Evolutionary conservation across 2,797 vertebrate genomes (phyloP).

Genomic region (Epinephelus coioides): DNA sequence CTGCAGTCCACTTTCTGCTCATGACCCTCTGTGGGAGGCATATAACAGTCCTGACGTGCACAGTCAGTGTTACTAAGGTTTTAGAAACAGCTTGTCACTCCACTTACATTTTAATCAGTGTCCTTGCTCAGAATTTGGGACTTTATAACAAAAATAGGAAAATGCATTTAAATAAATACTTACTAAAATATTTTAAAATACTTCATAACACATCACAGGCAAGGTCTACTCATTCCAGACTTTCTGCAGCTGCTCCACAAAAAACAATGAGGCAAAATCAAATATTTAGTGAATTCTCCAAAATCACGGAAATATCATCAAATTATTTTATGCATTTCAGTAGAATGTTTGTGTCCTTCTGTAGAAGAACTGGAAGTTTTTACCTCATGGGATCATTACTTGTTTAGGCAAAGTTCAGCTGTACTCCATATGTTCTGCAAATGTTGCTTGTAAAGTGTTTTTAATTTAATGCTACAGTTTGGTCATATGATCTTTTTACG

Average conservation of each 20-base stretch:
- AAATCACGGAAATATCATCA: slow-evolving; percentile 6
- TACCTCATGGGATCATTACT: neutral
- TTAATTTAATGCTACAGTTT: slow-evolving; percentile 17
- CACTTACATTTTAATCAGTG: slow-evolving; percentile 22
- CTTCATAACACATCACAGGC: slow-evolving; percentile 11
- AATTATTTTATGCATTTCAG: slow-evolving; percentile 4
- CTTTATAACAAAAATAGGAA: slow-evolving; percentile 37
- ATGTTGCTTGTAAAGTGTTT: slow-evolving; percentile 43
- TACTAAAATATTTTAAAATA: slow-evolving; percentile 40
- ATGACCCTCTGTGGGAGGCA: slow-evolving; percentile 39
- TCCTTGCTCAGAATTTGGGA: slow-evolving; percentile 39
- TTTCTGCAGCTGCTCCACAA: slow-evolving; percentile 7
- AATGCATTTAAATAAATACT: slow-evolving; percentile 14
- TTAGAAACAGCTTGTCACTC: slow-evolving; percentile 34
- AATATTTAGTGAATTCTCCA: neutral
- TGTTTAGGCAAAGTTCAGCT: slow-evolving; percentile 7
- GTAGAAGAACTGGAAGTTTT: slow-evolving; percentile 22
- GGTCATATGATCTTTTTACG: neutral
- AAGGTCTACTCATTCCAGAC: slow-evolving; percentile 31
- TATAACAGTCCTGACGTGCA: slow-evolving; percentile 13
- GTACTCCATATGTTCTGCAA: neutral
- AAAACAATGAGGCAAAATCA: slow-evolving; percentile 1
- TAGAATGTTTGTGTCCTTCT: neutral
- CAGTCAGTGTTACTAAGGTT: slow-evolving; percentile 24
- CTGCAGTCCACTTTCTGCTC: slow-evolving; percentile 92